Conservation (phyloP, 1,140 invertebrate species). For the Gryllus bimaculatus region DNA sequence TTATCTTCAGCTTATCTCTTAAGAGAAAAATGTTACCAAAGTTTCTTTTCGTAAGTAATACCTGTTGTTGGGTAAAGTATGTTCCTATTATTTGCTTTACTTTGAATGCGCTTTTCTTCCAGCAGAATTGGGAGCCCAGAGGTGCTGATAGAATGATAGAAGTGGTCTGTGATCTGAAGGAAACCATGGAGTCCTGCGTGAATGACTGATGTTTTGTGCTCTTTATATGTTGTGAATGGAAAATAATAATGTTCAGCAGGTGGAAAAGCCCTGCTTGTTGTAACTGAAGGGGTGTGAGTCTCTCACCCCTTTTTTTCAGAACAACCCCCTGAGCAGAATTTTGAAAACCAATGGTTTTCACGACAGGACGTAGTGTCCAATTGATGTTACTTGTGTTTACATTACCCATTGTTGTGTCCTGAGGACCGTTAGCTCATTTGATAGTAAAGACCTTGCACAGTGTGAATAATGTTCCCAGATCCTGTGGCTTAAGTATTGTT, state of each 20-base stretch:
- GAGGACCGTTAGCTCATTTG: not conserved
- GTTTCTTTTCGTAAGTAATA: too few species aligned
- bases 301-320: not conserved
- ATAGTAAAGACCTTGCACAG: conserved; percentile 7
- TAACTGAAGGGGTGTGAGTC: too few species aligned
- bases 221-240: not conserved
- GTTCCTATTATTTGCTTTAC: too few species aligned
- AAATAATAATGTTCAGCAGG: not conserved
- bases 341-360: not conserved
- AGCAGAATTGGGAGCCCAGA: too few species aligned
- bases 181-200: not conserved
- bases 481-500: not conserved
- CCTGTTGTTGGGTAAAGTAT: too few species aligned
- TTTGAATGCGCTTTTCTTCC: too few species aligned
- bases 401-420: not conserved
- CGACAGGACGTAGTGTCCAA: not conserved
- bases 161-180: not conserved
- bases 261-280: too few species aligned
- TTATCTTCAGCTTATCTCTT: too few species aligned
- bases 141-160: too few species aligned
- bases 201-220: not conserved
- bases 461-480: conserved; percentile 6
- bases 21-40: too few species aligned
- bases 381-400: not conserved
- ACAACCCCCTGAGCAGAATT: not conserved